These are phyloP conservation scores for Venusia cambrica DNA, from an alignment of 2,888 invertebrate species.

Conservation along the genomic window DNA sequence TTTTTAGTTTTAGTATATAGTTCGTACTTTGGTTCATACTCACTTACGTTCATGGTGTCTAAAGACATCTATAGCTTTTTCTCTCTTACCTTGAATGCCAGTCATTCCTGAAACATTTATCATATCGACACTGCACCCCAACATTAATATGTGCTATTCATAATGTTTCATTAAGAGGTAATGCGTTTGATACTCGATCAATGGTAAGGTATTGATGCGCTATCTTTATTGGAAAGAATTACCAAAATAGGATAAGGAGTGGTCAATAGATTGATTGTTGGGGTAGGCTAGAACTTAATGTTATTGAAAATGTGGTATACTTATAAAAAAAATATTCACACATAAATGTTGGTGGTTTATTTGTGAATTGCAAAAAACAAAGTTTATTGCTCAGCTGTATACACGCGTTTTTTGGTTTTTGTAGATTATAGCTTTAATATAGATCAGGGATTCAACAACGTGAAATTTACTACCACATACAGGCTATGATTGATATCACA, in stretches of 20 bases:
- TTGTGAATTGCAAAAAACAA: no score
- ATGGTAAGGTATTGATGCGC: constrained; percentile 26
- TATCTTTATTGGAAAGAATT: constrained; percentile 21
- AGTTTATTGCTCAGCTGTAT: no score
- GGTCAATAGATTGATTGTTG: constrained; percentile 17
- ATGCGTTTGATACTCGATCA: constrained; percentile 58
- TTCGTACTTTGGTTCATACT: no score
- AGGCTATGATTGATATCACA: no score
- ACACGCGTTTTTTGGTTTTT: no score
- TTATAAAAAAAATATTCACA: no score
- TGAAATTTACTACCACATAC: no score
- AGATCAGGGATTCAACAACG: no score
- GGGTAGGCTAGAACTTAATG: constrained; percentile 13
- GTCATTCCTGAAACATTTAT: constrained; percentile 71
- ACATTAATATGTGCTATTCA: constrained; percentile 69
- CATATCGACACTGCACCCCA: constrained; percentile 71
- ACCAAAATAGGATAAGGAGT: constrained; percentile 18
- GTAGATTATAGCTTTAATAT: no score
- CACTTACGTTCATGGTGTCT: no score
- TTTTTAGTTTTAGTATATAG: no score
- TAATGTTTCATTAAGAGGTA: constrained; percentile 78
- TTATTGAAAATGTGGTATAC: constrained; percentile 4
- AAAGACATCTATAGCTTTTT: constrained; percentile 1
- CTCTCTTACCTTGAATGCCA: constrained; percentile 35
- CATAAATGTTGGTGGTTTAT: no score